phyloP scores from a whole-genome alignment of 2,797 vertebrate species.

The Triplophysa bombifrons region DNA sequence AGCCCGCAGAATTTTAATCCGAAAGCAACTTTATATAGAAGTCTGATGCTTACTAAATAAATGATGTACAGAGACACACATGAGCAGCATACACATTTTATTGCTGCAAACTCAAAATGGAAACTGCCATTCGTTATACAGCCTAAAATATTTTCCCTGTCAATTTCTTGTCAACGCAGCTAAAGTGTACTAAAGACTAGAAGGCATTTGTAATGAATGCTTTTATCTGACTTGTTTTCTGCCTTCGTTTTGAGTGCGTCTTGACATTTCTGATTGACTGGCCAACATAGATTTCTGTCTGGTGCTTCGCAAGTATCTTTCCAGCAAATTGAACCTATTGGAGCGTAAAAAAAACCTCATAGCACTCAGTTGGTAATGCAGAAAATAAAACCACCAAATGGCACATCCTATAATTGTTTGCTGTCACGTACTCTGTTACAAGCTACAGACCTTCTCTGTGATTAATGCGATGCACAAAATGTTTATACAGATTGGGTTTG shows the following conservation, averaged over 20 bases:
- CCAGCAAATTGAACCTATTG: slow-evolving; percentile 49
- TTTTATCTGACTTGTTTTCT: slow-evolving; percentile 47
- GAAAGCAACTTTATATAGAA: slow-evolving; percentile 33
- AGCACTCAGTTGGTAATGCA: slow-evolving; percentile 39
- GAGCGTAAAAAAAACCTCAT: slow-evolving; percentile 46
- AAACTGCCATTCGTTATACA: slow-evolving; percentile 2
- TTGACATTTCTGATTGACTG: slow-evolving; percentile 51
- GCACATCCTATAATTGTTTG: slow-evolving; percentile 33
- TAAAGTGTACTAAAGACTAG: slow-evolving; percentile 30
- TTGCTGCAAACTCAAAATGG: slow-evolving; percentile 8
- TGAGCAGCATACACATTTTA: slow-evolving; percentile 18
- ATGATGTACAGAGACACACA: slow-evolving; percentile 19
- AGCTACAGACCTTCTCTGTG: slow-evolving; percentile 3
- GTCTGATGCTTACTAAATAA: slow-evolving; percentile 22
- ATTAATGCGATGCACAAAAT: slow-evolving; percentile 23
- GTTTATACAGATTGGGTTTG: slow-evolving; percentile 11
- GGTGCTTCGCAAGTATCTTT: slow-evolving; percentile 48
- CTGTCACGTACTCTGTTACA: neutral
- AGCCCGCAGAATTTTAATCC: slow-evolving; percentile 9
- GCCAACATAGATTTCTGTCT: slow-evolving; percentile 42
- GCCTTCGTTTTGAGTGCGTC: slow-evolving; percentile 33
- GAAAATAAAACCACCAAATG: slow-evolving; percentile 15
- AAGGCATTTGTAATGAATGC: slow-evolving; percentile 46
- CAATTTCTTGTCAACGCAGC: neutral
- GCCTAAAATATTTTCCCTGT: neutral